Percentiles rank a stretch among this genome's conserved stretches.
These are phyloP conservation scores for Esox niger DNA, from an alignment of 2,113 vertebrate genomes.

Conservation along the genomic window DNA sequence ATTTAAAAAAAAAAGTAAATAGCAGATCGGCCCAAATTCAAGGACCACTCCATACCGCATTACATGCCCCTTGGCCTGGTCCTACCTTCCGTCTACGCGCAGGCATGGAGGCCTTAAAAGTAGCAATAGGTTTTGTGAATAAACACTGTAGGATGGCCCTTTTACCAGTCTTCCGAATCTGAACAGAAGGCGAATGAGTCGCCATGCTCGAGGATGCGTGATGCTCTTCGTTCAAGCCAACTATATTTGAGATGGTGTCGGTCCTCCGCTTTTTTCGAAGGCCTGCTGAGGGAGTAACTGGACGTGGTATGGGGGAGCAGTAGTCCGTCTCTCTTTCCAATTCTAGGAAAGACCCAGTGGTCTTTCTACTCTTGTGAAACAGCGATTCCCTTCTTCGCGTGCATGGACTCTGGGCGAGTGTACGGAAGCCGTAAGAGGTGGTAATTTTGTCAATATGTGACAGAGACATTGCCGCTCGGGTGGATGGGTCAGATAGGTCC, in stretches of 20 bases:
- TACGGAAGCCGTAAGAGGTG: conserved; percentile 61
- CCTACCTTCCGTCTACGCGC: neutral
- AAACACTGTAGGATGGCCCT: conserved; percentile 15
- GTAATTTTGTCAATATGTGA: conserved; percentile 57
- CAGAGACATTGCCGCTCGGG: conserved; percentile 58
- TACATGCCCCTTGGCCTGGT: neutral
- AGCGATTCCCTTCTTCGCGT: conserved; percentile 59
- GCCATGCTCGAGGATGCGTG: neutral
- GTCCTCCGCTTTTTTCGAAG: too few species aligned
- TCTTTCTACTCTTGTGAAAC: conserved; percentile 47
- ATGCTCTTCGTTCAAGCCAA: too few species aligned
- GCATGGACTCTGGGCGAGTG: conserved; percentile 54
- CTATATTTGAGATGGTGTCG: neutral
- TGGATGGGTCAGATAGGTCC: conserved; percentile 37
- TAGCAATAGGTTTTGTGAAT: conserved; percentile 29
- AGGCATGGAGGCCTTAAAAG: conserved; percentile 34
- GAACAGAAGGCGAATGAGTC: neutral
- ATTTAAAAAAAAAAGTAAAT: too few species aligned
- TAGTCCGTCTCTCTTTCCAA: neutral
- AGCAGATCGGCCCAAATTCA: too few species aligned
- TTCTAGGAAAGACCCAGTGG: too few species aligned
- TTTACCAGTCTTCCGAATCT: conserved; percentile 16
- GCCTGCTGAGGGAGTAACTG: too few species aligned
- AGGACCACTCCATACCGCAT: too few species aligned
- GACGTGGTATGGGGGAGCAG: neutral